Evolutionary conservation across 1,140 invertebrate genomes (phyloP).

Genomic region (Xylocopa sonorina): DNA sequence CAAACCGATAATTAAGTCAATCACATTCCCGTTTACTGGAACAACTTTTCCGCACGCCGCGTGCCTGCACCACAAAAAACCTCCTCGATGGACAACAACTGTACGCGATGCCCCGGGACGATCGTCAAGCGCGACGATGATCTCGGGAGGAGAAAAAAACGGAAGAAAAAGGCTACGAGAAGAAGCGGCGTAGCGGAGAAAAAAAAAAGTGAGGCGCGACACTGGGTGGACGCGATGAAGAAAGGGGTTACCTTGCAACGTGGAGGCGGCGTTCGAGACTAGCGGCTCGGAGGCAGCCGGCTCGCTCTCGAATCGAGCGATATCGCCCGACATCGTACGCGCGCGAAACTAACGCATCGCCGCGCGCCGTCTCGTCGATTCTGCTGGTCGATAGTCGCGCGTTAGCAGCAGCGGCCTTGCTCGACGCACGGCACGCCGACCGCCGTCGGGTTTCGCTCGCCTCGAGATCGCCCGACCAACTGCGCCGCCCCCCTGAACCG

Average conservation of each 20-base stretch:
- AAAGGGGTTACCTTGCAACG: slow-evolving; percentile 26
- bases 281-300: slow-evolving; percentile 40
- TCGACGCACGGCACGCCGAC: too few relatives aligned
- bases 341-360: slow-evolving; percentile 45
- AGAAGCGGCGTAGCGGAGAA: too few relatives aligned
- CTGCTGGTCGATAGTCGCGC: background rate
- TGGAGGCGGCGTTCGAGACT: slow-evolving; percentile 27
- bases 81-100: too few relatives aligned
- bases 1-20: too few relatives aligned
- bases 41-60: too few relatives aligned
- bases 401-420: slow-evolving; percentile 26
- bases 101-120: too few relatives aligned
- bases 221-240: background rate
- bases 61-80: too few relatives aligned
- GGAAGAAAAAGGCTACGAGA: too few relatives aligned
- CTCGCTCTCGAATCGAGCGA: slow-evolving; percentile 51
- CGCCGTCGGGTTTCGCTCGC: background rate
- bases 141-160: too few relatives aligned
- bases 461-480: slow-evolving; percentile 4
- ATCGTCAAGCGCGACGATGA: too few relatives aligned
- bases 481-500: background rate
- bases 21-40: too few relatives aligned
- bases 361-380: slow-evolving; percentile 11
- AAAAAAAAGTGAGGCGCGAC: background rate
- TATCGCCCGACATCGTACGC: slow-evolving; percentile 47